phyloP scores from a whole-genome alignment of 2,113 vertebrate species.

The Trogon melanurus region DNA sequence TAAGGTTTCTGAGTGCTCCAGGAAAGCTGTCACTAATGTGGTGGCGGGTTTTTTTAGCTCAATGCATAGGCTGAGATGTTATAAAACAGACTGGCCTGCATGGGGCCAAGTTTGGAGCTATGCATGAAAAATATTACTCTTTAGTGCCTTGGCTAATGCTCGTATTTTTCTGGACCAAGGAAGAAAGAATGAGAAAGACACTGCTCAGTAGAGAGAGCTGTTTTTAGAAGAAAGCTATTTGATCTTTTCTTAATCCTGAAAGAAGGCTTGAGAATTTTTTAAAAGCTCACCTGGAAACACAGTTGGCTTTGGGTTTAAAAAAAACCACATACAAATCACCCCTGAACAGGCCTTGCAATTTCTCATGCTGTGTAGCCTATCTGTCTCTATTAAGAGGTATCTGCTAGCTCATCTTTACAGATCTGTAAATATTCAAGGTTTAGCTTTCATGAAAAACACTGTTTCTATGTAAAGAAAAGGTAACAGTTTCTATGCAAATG shows the following conservation, averaged over 20 bases:
- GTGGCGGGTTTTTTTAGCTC: background rate
- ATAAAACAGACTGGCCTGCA: background rate
- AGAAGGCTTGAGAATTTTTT: background rate
- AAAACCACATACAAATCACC: background rate
- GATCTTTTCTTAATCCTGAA: background rate
- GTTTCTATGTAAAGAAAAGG: background rate
- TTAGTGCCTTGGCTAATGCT: background rate
- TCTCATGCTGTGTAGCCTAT: background rate
- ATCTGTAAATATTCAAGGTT: slow-evolving; percentile 50
- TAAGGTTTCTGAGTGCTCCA: background rate
- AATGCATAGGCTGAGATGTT: background rate
- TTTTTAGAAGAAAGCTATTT: background rate
- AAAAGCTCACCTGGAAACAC: background rate
- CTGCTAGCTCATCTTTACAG: background rate
- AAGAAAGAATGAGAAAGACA: background rate
- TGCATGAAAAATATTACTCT: background rate
- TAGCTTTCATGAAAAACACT: slow-evolving; percentile 38
- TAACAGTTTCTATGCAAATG: slow-evolving; percentile 57
- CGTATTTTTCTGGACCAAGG: background rate
- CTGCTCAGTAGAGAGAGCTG: background rate
- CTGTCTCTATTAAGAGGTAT: slow-evolving; percentile 15
- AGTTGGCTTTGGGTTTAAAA: background rate
- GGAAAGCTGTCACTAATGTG: background rate
- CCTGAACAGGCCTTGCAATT: slow-evolving; percentile 4
- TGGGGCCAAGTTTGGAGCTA: background rate